Percentiles rank a stretch among this genome's conserved stretches.
phyloP scores from a whole-genome alignment of 1,140 invertebrate genomes.

The Forficula auricularia region DNA sequence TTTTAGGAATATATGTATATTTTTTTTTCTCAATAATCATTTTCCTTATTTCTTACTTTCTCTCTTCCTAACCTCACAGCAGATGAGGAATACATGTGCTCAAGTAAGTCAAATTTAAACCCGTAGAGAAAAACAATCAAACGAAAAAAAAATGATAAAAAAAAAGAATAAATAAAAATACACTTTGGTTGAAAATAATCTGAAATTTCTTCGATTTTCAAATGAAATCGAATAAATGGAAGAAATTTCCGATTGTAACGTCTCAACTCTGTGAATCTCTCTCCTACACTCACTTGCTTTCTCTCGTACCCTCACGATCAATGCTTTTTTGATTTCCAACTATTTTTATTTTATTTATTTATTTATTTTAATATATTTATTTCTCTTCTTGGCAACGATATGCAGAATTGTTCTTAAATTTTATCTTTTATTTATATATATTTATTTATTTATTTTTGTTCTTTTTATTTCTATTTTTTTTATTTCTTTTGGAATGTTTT shows the following conservation, averaged over 20 bases:
- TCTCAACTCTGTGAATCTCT: neutral
- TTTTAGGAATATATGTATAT: neutral
- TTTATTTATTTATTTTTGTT: neutral
- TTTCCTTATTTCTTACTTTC: conserved; percentile 12
- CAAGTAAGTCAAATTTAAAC: conserved; percentile 22
- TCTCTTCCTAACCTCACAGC: conserved; percentile 9
- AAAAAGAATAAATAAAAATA: neutral
- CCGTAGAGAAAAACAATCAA: too few species aligned
- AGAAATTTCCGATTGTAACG: conserved; percentile 3
- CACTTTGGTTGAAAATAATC: neutral
- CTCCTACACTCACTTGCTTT: conserved; percentile 1
- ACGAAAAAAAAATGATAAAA: neutral
- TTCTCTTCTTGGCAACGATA: neutral
- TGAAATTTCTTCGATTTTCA: neutral
- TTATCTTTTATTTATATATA: conserved; percentile 6
- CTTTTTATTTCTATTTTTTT: neutral
- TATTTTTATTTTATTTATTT: conserved; percentile 6
- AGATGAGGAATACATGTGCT: conserved; percentile 21
- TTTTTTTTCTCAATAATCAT: conserved; percentile 3
- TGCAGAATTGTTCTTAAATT: conserved; percentile 1
- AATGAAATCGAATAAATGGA: neutral
- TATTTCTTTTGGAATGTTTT: too few species aligned
- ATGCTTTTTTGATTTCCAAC: conserved; percentile 1
- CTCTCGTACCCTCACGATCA: neutral
- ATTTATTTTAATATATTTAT: conserved; percentile 1